These are phyloP conservation scores for Bradypodion ventrale DNA, from an alignment of 2,797 vertebrate genomes.

Conservation along the genomic window DNA sequence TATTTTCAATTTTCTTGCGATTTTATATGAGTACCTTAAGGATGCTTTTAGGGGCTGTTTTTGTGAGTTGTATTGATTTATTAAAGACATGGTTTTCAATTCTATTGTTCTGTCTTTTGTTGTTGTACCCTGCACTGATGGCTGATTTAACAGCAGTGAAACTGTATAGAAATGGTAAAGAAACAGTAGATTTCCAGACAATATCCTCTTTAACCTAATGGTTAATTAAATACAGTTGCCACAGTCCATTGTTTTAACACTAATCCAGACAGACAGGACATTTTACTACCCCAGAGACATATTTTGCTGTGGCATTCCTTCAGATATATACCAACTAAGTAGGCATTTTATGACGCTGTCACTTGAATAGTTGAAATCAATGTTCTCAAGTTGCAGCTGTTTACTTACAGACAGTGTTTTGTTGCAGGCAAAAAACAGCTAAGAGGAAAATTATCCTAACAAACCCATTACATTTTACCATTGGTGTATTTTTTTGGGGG, in stretches of 20 bases:
- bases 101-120: constrained; percentile 13
- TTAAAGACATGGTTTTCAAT: constrained; percentile 11
- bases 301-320: too few relatives aligned
- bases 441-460: too few relatives aligned
- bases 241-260: background rate
- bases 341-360: too few relatives aligned
- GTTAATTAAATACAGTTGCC: constrained; percentile 1
- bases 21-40: constrained; percentile 2
- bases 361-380: too few relatives aligned
- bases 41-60: constrained; percentile 2
- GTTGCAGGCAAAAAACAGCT: too few relatives aligned
- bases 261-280: too few relatives aligned
- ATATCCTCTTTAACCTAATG: constrained; percentile 3
- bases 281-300: too few relatives aligned
- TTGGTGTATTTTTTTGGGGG: too few relatives aligned
- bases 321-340: too few relatives aligned
- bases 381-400: too few relatives aligned
- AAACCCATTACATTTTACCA: too few relatives aligned
- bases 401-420: too few relatives aligned
- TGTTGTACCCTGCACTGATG: background rate
- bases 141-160: background rate
- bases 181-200: background rate
- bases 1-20: constrained; percentile 1
- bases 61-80: constrained; percentile 16
- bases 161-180: constrained; percentile 1